Percentiles rank a stretch among this genome's conserved stretches.
Evolutionary conservation across 1,140 invertebrate genomes (phyloP).

Genomic region (Hormaphis cornu): DNA sequence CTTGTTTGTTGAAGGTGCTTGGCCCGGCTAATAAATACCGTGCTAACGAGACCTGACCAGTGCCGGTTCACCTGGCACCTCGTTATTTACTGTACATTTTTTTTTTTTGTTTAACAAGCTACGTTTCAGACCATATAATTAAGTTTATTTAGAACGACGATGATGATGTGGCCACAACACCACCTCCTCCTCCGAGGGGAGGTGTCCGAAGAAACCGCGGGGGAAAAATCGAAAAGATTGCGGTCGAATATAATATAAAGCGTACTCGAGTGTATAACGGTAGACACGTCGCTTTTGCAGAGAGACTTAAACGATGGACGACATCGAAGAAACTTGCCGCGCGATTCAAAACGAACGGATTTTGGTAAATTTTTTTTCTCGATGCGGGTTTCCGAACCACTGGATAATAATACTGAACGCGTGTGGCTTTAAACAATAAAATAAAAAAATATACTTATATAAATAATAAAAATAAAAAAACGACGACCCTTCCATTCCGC

Average conservation of each 20-base stretch:
- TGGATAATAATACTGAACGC: not conserved
- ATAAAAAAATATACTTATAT: too few species aligned
- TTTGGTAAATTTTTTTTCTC: not conserved
- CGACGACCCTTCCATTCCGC: not conserved
- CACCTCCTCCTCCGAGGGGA: not conserved
- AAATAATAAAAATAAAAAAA: too few species aligned
- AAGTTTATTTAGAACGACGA: slow-evolving; percentile 14
- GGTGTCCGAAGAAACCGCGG: not conserved
- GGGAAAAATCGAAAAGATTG: too few species aligned
- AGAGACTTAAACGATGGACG: not conserved
- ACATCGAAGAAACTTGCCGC: not conserved
- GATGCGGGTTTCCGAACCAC: not conserved
- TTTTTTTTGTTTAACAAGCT: slow-evolving; percentile 23
- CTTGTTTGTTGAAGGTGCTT: slow-evolving; percentile 28
- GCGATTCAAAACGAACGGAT: not conserved
- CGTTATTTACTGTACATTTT: slow-evolving; percentile 23
- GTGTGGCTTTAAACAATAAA: too few species aligned
- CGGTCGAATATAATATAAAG: too few species aligned
- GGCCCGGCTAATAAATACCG: slow-evolving; percentile 30
- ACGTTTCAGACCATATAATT: slow-evolving; percentile 18
- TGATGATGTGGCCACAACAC: not conserved
- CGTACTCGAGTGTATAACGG: not conserved
- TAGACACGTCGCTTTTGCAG: not conserved
- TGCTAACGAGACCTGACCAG: slow-evolving; percentile 31
- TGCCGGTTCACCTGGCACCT: slow-evolving; percentile 31